Base-by-base conservation (phyloP, 2,888 invertebrate species). In the Drosophila falleni region DNA sequence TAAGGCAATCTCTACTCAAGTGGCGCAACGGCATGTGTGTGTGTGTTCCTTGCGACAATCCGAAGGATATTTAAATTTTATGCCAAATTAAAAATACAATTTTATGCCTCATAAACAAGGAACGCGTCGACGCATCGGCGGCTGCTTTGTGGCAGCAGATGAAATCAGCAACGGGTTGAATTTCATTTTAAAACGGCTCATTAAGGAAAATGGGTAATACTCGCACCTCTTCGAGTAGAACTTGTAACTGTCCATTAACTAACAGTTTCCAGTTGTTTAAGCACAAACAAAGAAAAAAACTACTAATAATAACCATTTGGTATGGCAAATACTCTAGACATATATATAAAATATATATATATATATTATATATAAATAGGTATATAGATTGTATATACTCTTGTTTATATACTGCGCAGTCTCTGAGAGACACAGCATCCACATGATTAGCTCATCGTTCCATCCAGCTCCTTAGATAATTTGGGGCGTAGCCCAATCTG, bases 41-140 rank as follows among this genome's bases (percentile, higher is more conserved):
- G 68, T 55, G 72, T 70, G 72, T 88, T 72, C 80, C 79, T 71
- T 49, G 65, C 44, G 46, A 29, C 70, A 72, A 76, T 41, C 54
- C 66, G 56, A 68, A 74, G 68, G 70, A 74, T 82, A 86, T 89
- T 89, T 77, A 82, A 77, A 87, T 87, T 75, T 87, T 82, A 87
- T 82, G 88, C 86, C 74, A 71, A 86, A 89, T 87, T 88, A 89
- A 74, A 87, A 87, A 72, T 71, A 74, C 81, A 80, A 84, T 89
- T 87, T 81, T 72, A 87, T 60, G 89, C 68, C 41, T 71, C 87
- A 80, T 86, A 80, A 88, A 74, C 35, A 44, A 50, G 8, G 19
- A 49, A 50, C 13, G 51, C 46, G 62, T 37, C 54, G 66, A 53
- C 37, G n/a, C 37, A 37, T n/a, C 37, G 55, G 62, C 67, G 37